Base-by-base conservation (phyloP, 2,888 invertebrate species). In the Callyntrura sp. region DNA sequence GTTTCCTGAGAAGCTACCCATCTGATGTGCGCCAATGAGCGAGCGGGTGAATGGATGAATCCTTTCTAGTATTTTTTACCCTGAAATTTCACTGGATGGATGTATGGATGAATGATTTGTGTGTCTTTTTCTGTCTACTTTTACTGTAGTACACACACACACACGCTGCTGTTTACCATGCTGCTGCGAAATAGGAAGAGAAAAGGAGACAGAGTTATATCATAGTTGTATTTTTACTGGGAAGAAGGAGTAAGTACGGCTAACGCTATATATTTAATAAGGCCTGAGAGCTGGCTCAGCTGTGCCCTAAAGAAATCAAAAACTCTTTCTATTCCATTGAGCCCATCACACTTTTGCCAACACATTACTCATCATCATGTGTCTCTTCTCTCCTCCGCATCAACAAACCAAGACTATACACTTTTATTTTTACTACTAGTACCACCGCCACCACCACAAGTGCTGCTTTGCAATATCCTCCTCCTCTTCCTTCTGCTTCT, bases 241-340 rank as follows among this genome's bases (percentile, higher is more conserved):
- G 35, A 35, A 35, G 6, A 35, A 35, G 6, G 6, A 35, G 68
- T 20, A 0, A 28, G n/a, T 55, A 25, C n/a, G 14, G 23, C 51
- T 73, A 35, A 35, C n/a, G 35, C 79, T 79, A 79, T 79, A 79
- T 79, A 79, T 90, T 82, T 91, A 91, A 90, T 90, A 90, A 90
- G 81, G 89, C 87, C 86, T 93, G 92, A 92, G 93, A 93, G 91
- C 89, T 68, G 85, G 78, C 90, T 92, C 93, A 93, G 93, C 93
- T 93, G 93, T 92, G 92, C 89, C 92, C 91, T 88, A 91, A 91
- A 92, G 92, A 93, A 93, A 93, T 92, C 92, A 93, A 93, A 93
- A 92, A 93, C 92, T 93, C 92, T 93, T 91, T 92, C 91, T 91
- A 89, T 92, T 92, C 92, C 92, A 91, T 92, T 91, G 88, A 91